Conservation (phyloP, 2,888 invertebrate species). For the Druceiella hillmani region DNA sequence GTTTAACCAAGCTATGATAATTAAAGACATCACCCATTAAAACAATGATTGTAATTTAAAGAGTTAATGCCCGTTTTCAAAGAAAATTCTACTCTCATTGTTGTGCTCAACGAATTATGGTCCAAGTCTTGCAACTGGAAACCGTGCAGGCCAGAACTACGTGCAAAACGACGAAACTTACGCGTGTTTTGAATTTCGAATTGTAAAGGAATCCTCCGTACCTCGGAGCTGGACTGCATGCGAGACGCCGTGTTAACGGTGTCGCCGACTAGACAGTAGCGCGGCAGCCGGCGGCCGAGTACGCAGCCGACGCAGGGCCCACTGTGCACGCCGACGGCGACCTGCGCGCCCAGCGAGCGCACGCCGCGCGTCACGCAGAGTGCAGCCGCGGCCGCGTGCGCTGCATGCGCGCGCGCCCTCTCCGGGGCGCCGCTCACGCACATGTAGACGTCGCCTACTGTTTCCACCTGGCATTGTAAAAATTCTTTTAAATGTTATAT, state of each 20-base stretch:
- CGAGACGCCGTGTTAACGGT: constrained; percentile 88
- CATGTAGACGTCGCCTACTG: constrained; percentile 88
- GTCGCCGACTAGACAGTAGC: constrained; percentile 87
- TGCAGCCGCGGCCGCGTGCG: constrained; percentile 72
- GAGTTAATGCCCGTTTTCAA: too few species aligned
- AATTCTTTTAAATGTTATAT: too few species aligned
- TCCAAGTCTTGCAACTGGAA: background rate
- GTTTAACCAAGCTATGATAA: too few species aligned
- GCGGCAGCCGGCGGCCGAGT: constrained; percentile 76
- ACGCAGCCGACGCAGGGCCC: constrained; percentile 87
- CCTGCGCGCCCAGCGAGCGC: constrained; percentile 55
- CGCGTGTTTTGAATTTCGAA: too few species aligned
- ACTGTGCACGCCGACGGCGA: constrained; percentile 61
- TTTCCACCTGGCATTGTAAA: constrained; percentile 87
- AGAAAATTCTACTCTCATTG: background rate
- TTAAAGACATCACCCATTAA: too few species aligned
- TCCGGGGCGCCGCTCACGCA: constrained; percentile 83
- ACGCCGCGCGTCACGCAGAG: constrained; percentile 68
- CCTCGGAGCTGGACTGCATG: constrained; percentile 67
- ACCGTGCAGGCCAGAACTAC: background rate
- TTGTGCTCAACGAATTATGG: background rate
- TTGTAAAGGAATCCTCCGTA: too few species aligned
- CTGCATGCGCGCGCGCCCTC: constrained; percentile 64
- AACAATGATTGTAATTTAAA: too few species aligned
- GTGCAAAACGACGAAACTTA: too few species aligned